These are phyloP conservation scores for Sebastes nivosus DNA, from an alignment of 2,797 vertebrate species.

Conservation along the genomic window DNA sequence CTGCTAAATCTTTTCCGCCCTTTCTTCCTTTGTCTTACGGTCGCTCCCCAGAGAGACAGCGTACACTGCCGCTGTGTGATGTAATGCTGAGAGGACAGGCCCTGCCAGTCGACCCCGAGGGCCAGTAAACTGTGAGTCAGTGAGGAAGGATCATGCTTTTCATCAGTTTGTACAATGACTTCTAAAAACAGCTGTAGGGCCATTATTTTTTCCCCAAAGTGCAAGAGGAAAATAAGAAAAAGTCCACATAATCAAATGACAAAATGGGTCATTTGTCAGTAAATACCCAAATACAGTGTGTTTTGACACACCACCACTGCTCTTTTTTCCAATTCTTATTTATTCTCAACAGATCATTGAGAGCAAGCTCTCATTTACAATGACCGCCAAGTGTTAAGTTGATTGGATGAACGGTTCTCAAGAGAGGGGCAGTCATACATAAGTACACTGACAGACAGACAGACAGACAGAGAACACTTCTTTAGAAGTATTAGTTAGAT, in stretches of 20 bases:
- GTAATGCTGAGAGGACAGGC: constrained; percentile 31
- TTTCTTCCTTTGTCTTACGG: constrained; percentile 47
- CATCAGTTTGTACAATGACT: constrained; percentile 33
- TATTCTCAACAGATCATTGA: neutral
- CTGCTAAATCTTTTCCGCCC: constrained; percentile 60
- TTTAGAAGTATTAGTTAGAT: too few relatives aligned
- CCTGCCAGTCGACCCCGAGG: constrained; percentile 21
- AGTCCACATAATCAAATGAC: neutral
- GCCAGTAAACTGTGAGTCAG: constrained; percentile 16
- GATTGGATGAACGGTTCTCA: neutral
- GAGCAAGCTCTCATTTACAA: neutral
- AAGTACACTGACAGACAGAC: too few relatives aligned
- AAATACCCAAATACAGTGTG: neutral
- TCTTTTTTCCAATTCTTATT: neutral
- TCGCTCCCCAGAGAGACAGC: constrained; percentile 25
- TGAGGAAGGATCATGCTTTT: constrained; percentile 37
- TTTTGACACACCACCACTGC: neutral
- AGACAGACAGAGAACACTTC: too few relatives aligned
- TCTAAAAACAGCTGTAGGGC: constrained; percentile 22
- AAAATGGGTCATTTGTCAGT: neutral
- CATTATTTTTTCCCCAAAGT: constrained; percentile 6
- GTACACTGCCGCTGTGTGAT: constrained; percentile 31
- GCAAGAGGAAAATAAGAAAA: neutral
- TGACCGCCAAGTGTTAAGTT: neutral
- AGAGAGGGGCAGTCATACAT: neutral